Evolutionary conservation across 2,888 invertebrate species (phyloP), one percentile per base, ranked within the genome.

Genomic region (Dugesia japonica): DNA sequence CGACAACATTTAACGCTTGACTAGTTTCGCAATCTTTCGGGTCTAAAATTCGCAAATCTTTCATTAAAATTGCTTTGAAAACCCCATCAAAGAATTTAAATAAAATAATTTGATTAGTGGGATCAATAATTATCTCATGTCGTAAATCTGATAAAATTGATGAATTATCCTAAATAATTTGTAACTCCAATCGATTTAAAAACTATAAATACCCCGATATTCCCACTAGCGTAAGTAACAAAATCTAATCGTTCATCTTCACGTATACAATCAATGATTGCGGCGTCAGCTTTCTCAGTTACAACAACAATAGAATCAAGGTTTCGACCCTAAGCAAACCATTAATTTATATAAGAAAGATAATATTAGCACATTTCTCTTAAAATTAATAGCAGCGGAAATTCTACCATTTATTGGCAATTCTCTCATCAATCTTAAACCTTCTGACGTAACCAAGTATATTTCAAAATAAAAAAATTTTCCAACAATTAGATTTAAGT

Each of bases 371-470:
- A 28, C 26, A 28, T 33, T 31, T 72, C 33, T 27, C 27, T 75
- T 20, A 42, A 72, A 26, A 56, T 26, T 17, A 42, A 27, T 9
- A 42, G 72, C 15, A 26, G 28, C 92, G 75, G 92, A 91, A 79
- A 98, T 92, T 84, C 91, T 89, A 23, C 97, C 97, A 83, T 85
- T 92, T 31, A 94, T 89, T 9, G 92, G 91, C 77, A 98, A 89
- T 88, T 98, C 97, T 84, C 95, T 94, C 79, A 97, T 87, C 0
- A 94, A 92, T 79, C 92, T 87, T 56, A 98, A 86, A 0, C 98
- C 98, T 86, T 97, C 97, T 0, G 94, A 92, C 0, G 94, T 93
- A 13, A 98, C 94, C 74, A 92, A 86, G 86, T 94, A 93, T 83
- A 97, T 92, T 86, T 97, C 95, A 79, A 97, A 86, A 26, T 93